Conservation (phyloP, 2,888 invertebrate genomes). For the Listrodromus nycthemerus region DNA sequence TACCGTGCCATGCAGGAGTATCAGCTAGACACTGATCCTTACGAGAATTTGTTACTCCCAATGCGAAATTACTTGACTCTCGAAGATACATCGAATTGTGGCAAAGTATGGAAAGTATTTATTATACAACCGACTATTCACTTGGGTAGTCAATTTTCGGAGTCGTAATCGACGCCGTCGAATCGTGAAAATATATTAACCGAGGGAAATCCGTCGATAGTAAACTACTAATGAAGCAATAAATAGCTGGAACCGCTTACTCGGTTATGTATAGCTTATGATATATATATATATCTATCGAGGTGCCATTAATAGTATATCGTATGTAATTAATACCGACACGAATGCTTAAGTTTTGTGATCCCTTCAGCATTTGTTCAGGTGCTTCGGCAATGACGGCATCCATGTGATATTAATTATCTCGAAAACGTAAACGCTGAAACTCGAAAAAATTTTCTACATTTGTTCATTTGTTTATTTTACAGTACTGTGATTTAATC, state of each 20-base stretch:
- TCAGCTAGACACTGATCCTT: slow-evolving; percentile 88
- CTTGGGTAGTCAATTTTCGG: slow-evolving; percentile 68
- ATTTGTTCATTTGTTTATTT: slow-evolving; percentile 34
- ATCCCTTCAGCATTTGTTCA: slow-evolving; percentile 1
- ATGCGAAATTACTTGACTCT: slow-evolving; percentile 86
- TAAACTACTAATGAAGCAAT: slow-evolving; percentile 40
- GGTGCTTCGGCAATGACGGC: not conserved
- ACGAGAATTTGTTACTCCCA: slow-evolving; percentile 87
- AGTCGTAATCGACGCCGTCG: not conserved
- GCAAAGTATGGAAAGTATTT: slow-evolving; percentile 87
- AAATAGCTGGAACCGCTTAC: slow-evolving; percentile 10
- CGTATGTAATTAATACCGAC: slow-evolving; percentile 6
- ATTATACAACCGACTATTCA: slow-evolving; percentile 81
- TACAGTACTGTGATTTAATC: slow-evolving; percentile 63
- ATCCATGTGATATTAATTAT: not conserved
- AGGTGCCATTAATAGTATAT: slow-evolving; percentile 48
- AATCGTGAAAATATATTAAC: not conserved
- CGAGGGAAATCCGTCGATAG: slow-evolving; percentile 13
- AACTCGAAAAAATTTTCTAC: slow-evolving; percentile 23
- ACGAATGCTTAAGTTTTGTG: slow-evolving; percentile 2
- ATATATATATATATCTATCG: slow-evolving; percentile 2
- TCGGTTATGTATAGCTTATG: slow-evolving; percentile 36
- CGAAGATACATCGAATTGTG: slow-evolving; percentile 88
- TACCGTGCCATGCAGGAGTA: slow-evolving; percentile 89
- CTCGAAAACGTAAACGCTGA: slow-evolving; percentile 1